phyloP scores from a whole-genome alignment of 2,888 invertebrate genomes.

The Drosophila longiperda region DNA sequence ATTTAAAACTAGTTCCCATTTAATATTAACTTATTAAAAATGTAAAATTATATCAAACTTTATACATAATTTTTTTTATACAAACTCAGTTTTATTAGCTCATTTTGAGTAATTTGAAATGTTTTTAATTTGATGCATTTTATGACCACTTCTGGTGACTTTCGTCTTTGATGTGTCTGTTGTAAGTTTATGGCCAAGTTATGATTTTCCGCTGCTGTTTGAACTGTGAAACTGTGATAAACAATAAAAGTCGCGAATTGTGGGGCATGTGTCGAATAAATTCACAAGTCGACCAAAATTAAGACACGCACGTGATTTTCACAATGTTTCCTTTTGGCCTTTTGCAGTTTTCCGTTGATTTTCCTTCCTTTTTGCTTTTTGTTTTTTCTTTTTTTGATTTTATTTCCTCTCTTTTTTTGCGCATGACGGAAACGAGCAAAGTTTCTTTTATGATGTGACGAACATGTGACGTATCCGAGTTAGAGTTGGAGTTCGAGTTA shows the following conservation, averaged over 20 bases:
- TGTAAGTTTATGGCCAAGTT: constrained; percentile 53
- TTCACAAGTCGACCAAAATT: constrained; percentile 59
- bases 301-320: constrained; percentile 76
- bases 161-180: constrained; percentile 22
- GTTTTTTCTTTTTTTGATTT: constrained; percentile 9
- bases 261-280: constrained; percentile 64
- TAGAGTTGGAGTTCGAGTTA: constrained; percentile 5
- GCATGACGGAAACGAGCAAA: constrained; percentile 60
- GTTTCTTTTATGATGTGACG: constrained; percentile 62
- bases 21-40: not conserved
- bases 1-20: not conserved
- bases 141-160: constrained; percentile 28
- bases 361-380: constrained; percentile 5
- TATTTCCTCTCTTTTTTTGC: constrained; percentile 14
- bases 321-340: constrained; percentile 50
- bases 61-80: too few species aligned
- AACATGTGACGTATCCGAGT: constrained; percentile 25
- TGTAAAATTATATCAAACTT: not conserved
- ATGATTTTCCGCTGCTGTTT: constrained; percentile 29
- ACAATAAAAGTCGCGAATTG: constrained; percentile 51
- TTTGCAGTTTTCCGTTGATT: constrained; percentile 12
- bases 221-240: constrained; percentile 14
- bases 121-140: constrained; percentile 23
- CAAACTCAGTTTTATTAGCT: constrained; percentile 4
- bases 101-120: constrained; percentile 4